These are phyloP conservation scores for Wasmannia auropunctata DNA, from an alignment of 1,140 invertebrate genomes.

Conservation along the genomic window DNA sequence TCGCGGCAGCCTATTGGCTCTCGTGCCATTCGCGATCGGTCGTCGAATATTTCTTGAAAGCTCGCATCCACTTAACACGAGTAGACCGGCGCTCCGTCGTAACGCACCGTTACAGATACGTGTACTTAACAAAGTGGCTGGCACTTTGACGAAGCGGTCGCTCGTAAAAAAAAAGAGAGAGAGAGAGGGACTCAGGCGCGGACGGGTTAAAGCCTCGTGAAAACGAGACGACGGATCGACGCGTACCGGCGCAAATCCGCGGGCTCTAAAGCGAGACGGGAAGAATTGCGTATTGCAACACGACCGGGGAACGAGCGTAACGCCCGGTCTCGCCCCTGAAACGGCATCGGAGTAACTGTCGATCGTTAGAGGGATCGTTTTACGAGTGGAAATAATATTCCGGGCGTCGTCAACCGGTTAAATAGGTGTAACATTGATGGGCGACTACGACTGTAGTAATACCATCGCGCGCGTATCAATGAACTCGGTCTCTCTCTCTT, in stretches of 20 bases:
- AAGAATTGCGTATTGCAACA: slow-evolving; percentile 11
- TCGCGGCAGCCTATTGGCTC: not conserved
- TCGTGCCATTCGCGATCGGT: not conserved
- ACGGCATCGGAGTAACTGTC: slow-evolving; percentile 65
- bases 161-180: slow-evolving; percentile 32
- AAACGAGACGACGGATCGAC: slow-evolving; percentile 60
- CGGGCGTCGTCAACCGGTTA: slow-evolving; percentile 61
- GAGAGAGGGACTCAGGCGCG: not conserved
- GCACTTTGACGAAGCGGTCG: slow-evolving; percentile 33
- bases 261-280: not conserved
- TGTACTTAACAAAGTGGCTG: slow-evolving; percentile 53
- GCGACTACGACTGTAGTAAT: slow-evolving; percentile 11
- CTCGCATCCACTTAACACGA: slow-evolving; percentile 30
- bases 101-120: slow-evolving; percentile 44
- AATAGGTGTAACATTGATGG: slow-evolving; percentile 72
- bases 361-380: slow-evolving; percentile 68
- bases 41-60: slow-evolving; percentile 1
- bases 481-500: not conserved
- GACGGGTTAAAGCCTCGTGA: slow-evolving; percentile 58
- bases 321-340: slow-evolving; percentile 9
- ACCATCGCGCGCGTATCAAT: not conserved
- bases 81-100: slow-evolving; percentile 12
- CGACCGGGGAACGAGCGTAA: slow-evolving; percentile 26
- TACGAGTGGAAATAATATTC: slow-evolving; percentile 72
- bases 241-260: slow-evolving; percentile 22